Conservation (phyloP, 2,113 vertebrate genomes). For the Vulpes lagopus region DNA sequence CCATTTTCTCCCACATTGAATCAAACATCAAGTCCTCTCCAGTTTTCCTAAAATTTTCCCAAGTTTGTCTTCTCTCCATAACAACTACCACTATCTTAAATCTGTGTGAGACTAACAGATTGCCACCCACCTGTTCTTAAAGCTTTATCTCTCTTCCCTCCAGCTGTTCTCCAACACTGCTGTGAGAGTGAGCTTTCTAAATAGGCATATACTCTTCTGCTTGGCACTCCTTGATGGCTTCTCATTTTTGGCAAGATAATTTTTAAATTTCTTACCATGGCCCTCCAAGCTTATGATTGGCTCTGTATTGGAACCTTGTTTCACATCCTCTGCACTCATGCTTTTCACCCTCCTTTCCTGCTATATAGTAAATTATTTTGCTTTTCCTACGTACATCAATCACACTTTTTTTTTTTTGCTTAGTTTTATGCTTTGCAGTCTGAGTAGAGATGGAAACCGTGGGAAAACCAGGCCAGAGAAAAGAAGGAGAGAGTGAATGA, state of each 20-base stretch:
- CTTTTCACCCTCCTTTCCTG: neutral
- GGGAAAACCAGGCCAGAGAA: neutral
- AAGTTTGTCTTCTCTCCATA: slow-evolving; percentile 17
- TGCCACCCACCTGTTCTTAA: neutral
- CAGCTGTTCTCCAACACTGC: neutral
- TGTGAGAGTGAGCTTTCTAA: neutral
- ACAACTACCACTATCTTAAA: slow-evolving; percentile 1
- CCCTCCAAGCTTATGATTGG: neutral
- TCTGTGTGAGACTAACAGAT: slow-evolving; percentile 27
- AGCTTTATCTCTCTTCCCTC: neutral
- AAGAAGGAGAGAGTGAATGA: neutral
- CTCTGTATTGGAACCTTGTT: neutral
- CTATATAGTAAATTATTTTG: neutral
- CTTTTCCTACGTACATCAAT: neutral
- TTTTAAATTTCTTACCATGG: neutral
- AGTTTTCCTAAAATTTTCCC: neutral
- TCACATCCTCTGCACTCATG: slow-evolving; percentile 1
- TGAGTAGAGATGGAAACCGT: neutral
- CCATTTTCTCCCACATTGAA: neutral
- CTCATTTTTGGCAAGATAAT: slow-evolving; percentile 2
- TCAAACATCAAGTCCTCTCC: neutral
- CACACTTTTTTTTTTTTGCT: neutral
- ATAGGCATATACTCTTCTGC: neutral
- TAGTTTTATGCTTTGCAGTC: neutral
- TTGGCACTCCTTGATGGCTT: neutral